A percentile compares a stretch with the other conserved stretches of the same genome.
Evolutionary conservation across 2,888 invertebrate species (phyloP).

Genomic region (Watsonalla cultraria): DNA sequence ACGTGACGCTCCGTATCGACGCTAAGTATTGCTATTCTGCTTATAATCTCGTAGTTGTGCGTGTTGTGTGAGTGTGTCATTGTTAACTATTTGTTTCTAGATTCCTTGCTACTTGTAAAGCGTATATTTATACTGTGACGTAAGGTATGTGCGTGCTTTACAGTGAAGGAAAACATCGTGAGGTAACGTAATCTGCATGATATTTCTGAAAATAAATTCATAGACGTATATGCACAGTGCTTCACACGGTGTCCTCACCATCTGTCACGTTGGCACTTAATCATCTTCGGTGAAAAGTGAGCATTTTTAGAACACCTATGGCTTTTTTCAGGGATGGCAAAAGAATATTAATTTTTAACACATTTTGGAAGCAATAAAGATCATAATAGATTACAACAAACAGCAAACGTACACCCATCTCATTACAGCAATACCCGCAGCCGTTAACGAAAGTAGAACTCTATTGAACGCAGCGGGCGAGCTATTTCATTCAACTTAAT

Average conservation of each 20-base stretch:
- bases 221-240: background rate
- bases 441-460: background rate
- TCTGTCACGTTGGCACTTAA: too few relatives aligned
- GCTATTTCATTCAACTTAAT: background rate
- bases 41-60: too few relatives aligned
- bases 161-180: background rate
- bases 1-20: too few relatives aligned
- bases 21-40: too few relatives aligned
- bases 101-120: too few relatives aligned
- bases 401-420: background rate
- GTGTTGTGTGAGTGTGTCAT: too few relatives aligned
- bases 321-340: too few relatives aligned
- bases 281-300: background rate
- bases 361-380: background rate
- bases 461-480: constrained; percentile 1
- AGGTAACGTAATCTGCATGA: background rate
- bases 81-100: too few relatives aligned
- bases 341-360: too few relatives aligned
- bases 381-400: too few relatives aligned
- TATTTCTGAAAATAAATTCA: background rate
- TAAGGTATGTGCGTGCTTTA: constrained; percentile 2
- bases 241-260: too few relatives aligned
- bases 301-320: background rate
- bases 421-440: background rate
- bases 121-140: too few relatives aligned